Conservation (phyloP, 2,888 invertebrate species). For the Philereme transversata region DNA sequence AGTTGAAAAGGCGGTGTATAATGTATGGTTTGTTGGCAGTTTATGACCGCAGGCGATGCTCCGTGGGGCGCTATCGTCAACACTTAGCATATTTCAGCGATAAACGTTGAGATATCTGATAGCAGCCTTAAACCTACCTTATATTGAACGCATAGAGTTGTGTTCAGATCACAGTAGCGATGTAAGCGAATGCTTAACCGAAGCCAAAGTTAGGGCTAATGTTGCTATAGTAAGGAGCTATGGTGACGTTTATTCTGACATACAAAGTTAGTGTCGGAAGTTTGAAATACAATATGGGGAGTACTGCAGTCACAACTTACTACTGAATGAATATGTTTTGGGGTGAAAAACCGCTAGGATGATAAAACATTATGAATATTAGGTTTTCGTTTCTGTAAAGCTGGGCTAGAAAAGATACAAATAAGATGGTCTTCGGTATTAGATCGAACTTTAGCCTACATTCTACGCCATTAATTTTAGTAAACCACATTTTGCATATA, state of each 20-base stretch:
- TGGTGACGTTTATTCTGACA: conserved; percentile 22
- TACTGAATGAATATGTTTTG: neutral
- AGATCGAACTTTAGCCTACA: too few species aligned
- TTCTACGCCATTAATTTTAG: too few species aligned
- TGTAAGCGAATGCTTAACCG: conserved; percentile 14
- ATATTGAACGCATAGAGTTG: conserved; percentile 4
- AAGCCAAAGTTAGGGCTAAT: conserved; percentile 21
- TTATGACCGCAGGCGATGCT: conserved; percentile 26
- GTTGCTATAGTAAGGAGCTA: conserved; percentile 14
- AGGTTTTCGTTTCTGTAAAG: too few species aligned
- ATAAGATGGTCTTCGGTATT: too few species aligned
- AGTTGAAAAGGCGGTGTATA: conserved; percentile 18
- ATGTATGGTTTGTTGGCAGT: conserved; percentile 25
- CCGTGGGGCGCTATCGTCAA: conserved; percentile 35
- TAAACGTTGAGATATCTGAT: conserved; percentile 31
- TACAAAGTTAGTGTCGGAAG: conserved; percentile 10
- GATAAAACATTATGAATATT: too few species aligned
- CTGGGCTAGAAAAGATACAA: too few species aligned
- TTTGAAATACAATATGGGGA: conserved; percentile 13
- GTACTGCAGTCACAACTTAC: conserved; percentile 3
- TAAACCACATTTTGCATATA: too few species aligned
- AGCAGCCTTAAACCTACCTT: conserved; percentile 14
- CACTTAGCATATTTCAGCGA: conserved; percentile 43
- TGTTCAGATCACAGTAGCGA: conserved; percentile 2
- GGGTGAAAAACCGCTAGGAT: neutral